A percentile compares a stretch with the other conserved stretches of the same genome.
Conservation (phyloP, 2,113 vertebrate species). For the Talpa occidentalis region DNA sequence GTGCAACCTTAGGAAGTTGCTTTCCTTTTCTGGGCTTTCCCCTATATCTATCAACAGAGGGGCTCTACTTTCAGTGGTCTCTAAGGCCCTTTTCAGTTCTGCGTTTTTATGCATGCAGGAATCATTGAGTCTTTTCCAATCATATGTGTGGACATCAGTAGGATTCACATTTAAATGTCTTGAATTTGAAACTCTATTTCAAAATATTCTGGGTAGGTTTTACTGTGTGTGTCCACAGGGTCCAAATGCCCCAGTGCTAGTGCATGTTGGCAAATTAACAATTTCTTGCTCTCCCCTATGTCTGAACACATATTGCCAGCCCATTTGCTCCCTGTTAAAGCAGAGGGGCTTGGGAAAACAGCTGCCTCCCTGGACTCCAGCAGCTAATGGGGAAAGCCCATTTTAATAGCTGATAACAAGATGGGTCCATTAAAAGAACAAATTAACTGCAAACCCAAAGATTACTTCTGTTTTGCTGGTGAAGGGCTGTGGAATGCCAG, state of each 20-base stretch:
- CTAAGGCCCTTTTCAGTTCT: neutral
- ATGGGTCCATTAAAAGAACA: slow-evolving; percentile 74
- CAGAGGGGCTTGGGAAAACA: neutral
- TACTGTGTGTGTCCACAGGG: neutral
- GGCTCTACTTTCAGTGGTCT: neutral
- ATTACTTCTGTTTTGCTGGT: slow-evolving; percentile 58
- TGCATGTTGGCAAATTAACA: neutral
- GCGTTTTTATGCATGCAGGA: neutral
- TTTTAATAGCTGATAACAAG: slow-evolving; percentile 75
- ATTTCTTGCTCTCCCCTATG: fast-evolving
- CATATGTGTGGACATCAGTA: neutral
- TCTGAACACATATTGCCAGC: neutral
- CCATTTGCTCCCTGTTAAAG: neutral
- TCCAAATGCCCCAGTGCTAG: neutral
- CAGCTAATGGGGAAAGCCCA: slow-evolving; percentile 66
- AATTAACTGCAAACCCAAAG: slow-evolving; percentile 71
- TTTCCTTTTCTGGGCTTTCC: neutral
- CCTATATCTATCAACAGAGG: neutral
- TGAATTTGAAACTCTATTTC: neutral
- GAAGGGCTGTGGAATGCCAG: slow-evolving; percentile 40
- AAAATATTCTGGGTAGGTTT: neutral
- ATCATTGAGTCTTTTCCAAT: neutral
- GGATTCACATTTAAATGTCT: neutral
- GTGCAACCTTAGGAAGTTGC: neutral
- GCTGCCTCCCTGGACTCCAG: slow-evolving; percentile 35